Evolutionary conservation across 2,888 invertebrate species (phyloP), one percentile per base, ranked within the genome.

Genomic region (Chydorus sphaericus): DNA sequence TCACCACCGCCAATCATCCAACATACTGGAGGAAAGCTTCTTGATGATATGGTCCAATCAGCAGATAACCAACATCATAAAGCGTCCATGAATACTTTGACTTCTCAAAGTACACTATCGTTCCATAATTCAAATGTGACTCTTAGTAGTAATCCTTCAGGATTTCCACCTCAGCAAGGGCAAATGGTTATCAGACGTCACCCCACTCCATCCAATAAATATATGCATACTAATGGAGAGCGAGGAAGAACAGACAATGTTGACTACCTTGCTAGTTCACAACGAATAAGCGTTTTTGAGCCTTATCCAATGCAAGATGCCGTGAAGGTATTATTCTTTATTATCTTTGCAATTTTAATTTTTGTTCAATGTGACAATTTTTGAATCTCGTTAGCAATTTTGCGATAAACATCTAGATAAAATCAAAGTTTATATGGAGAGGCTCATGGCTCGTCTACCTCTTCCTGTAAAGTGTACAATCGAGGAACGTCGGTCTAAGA

Each of bases 321-420:
- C 0, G 89, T 94, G 38, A 90, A 91, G n/a, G n/a, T n/a, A n/a
- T n/a, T n/a, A n/a, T n/a, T n/a, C n/a, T n/a, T n/a, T n/a, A n/a
- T n/a, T n/a, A n/a, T n/a, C n/a, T n/a, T n/a, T n/a, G n/a, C n/a
- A n/a, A n/a, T n/a, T n/a, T n/a, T n/a, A n/a, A n/a, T n/a, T n/a
- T n/a, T n/a, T n/a, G n/a, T n/a, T n/a, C n/a, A n/a, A n/a, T n/a
- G n/a, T n/a, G n/a, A n/a, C n/a, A n/a, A n/a, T n/a, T n/a, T n/a
- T n/a, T n/a, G n/a, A n/a, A n/a, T n/a, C n/a, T n/a, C n/a, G n/a
- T n/a, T n/a, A n/a, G 66, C 91, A 93, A 70, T 94, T 94, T 71
- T 93, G 93, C 70, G 92, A 92, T 70, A 93, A 94, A 69, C 91
- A 94, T 67, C 72, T 91, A 61, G 83, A 85, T 62, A 92, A 91